These are phyloP conservation scores for Charadrius vociferus DNA, from an alignment of 2,113 vertebrate species.

Conservation along the genomic window DNA sequence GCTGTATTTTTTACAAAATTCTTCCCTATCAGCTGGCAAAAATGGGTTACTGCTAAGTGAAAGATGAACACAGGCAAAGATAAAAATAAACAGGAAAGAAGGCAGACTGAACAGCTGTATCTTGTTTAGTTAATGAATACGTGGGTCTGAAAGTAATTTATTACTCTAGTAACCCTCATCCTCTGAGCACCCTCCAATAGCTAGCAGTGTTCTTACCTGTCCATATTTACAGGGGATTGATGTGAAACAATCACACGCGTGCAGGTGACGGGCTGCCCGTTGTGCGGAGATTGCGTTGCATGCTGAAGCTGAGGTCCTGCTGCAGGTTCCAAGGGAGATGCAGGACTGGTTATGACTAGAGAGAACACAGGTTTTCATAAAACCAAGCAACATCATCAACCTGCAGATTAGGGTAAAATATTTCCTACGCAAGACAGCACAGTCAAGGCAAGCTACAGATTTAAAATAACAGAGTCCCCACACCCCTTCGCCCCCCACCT, in stretches of 20 bases:
- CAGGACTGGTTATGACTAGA: neutral
- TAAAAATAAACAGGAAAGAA: neutral
- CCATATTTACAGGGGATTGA: conserved; percentile 47
- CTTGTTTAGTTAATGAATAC: neutral
- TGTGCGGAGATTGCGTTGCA: neutral
- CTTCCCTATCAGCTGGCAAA: neutral
- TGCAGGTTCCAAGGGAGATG: neutral
- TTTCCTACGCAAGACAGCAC: neutral
- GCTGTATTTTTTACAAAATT: neutral
- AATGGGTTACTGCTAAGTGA: neutral
- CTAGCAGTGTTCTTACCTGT: conserved; percentile 72
- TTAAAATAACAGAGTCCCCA: neutral
- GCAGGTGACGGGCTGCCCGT: neutral
- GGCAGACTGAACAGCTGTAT: neutral
- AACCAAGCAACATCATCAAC: neutral
- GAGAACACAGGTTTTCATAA: neutral
- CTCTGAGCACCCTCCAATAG: neutral
- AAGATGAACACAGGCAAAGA: neutral
- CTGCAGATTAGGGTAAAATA: neutral
- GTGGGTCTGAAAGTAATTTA: neutral
- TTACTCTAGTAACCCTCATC: neutral
- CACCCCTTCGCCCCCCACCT: fast-evolving
- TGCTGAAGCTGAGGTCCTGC: conserved; percentile 27
- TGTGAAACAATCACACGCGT: neutral
- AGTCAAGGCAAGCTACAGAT: neutral